Evolutionary conservation across 2,888 invertebrate species (phyloP).

Genomic region (Scaptomyza cyrtandrae): DNA sequence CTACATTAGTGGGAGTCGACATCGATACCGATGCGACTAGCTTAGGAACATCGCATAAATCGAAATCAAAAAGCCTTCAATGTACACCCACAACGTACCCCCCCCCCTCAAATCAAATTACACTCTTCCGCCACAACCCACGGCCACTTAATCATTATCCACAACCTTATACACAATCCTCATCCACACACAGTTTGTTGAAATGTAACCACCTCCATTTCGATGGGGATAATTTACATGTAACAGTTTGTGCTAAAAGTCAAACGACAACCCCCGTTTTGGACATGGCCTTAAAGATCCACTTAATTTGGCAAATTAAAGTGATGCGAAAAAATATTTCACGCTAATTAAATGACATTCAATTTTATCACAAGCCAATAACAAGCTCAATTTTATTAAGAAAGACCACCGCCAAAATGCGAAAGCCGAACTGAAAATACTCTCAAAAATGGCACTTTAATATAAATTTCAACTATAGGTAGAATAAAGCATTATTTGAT

Average conservation of each 20-base stretch:
- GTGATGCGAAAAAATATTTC: constrained; percentile 64
- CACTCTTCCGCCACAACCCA: not conserved
- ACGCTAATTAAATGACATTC: constrained; percentile 75
- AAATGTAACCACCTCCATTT: not conserved
- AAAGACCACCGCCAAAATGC: not conserved
- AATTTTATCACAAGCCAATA: constrained; percentile 29
- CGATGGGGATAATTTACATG: not conserved
- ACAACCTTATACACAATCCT: not conserved
- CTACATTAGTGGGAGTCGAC: constrained; percentile 30
- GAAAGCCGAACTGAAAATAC: not conserved
- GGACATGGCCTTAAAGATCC: constrained; percentile 40
- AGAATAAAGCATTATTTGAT: too few species aligned
- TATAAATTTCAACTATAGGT: too few species aligned
- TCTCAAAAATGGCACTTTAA: not conserved
- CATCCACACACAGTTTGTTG: too few species aligned
- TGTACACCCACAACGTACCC: not conserved
- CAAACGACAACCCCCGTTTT: constrained; percentile 33
- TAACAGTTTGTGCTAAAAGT: constrained; percentile 22
- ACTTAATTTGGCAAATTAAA: constrained; percentile 75
- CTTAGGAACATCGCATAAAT: constrained; percentile 17
- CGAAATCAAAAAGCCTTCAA: not conserved
- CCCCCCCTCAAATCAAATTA: not conserved
- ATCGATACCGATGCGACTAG: constrained; percentile 25
- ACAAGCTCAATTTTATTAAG: not conserved
- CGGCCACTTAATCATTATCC: not conserved